A percentile compares a stretch with the other conserved stretches of the same genome.
These are phyloP conservation scores for Lamprologus lemairii DNA, from an alignment of 2,113 vertebrate genomes.

Conservation along the genomic window DNA sequence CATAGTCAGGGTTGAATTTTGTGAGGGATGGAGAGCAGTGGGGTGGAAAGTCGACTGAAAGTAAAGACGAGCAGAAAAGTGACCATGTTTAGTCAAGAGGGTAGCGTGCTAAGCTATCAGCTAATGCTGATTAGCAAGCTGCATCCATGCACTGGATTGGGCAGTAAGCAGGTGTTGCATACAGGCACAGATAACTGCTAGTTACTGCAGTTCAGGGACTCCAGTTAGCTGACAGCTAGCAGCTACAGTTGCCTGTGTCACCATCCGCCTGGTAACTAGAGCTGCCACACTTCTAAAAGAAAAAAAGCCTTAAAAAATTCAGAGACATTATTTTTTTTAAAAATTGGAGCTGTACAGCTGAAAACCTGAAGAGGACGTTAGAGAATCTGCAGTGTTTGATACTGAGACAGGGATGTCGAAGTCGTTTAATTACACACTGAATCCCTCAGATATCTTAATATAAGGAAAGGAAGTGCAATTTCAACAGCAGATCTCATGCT, in stretches of 20 bases:
- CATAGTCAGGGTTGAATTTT: background rate
- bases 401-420: accelerated
- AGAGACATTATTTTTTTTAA: accelerated
- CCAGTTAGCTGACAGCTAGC: background rate
- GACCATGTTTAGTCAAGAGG: background rate
- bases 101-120: background rate
- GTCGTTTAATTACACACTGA: background rate
- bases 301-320: background rate
- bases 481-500: background rate
- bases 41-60: background rate
- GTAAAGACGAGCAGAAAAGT: background rate
- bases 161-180: background rate
- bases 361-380: background rate
- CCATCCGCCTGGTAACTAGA: accelerated
- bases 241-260: background rate
- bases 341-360: background rate
- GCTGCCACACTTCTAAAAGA: background rate
- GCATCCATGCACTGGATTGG: background rate
- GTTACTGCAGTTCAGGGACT: background rate
- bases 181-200: background rate
- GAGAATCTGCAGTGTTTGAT: background rate
- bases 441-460: background rate
- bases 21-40: background rate
- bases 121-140: background rate
- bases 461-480: background rate